phyloP scores from a whole-genome alignment of 2,888 invertebrate genomes.

The Sympetrum striolatum region DNA sequence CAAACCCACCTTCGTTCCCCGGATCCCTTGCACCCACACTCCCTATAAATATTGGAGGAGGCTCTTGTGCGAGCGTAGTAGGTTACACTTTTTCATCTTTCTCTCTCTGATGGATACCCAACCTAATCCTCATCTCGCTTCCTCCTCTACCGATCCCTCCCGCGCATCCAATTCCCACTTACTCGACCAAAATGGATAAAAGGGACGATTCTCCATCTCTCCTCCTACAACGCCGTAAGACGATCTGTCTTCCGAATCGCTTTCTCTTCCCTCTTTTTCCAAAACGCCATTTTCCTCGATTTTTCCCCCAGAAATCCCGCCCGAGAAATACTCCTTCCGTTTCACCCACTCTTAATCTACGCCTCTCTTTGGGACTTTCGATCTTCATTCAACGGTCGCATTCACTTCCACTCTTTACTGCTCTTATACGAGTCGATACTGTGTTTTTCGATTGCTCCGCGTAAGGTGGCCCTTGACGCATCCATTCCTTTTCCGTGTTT shows the following conservation, averaged over 20 bases:
- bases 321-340: conserved; percentile 16
- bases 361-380: not conserved
- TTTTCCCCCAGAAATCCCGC: not conserved
- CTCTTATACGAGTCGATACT: not conserved
- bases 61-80: no score
- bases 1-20: not conserved
- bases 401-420: not conserved
- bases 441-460: not conserved
- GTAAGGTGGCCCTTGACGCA: not conserved
- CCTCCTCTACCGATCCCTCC: not conserved
- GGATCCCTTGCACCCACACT: conserved; percentile 1
- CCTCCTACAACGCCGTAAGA: not conserved
- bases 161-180: not conserved
- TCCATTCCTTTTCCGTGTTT: no score
- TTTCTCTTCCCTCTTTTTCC: not conserved
- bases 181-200: conserved; percentile 6
- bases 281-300: not conserved
- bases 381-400: not conserved
- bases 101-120: conserved; percentile 19
- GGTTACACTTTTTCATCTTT: not conserved
- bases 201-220: not conserved
- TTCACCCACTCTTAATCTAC: not conserved
- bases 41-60: conserved; percentile 31
- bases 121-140: conserved; percentile 21
- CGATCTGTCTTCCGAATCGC: not conserved